These are phyloP conservation scores for Bolinopsis microptera DNA, from an alignment of 37 sponge, comb jelly and placozoan species.

Conservation along the genomic window DNA sequence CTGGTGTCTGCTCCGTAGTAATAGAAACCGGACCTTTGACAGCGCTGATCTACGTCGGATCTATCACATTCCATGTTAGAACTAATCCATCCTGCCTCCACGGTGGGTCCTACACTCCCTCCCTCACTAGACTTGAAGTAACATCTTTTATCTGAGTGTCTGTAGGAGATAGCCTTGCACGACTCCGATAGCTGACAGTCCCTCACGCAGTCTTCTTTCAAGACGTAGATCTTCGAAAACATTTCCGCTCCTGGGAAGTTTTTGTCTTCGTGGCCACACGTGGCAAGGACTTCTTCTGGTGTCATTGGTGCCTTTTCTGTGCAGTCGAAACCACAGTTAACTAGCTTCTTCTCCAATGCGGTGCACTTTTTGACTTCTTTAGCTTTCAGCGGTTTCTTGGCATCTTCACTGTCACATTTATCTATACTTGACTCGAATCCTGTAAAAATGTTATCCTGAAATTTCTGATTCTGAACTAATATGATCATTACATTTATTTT, in stretches of 20 bases:
- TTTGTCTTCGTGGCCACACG: neutral
- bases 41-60: neutral
- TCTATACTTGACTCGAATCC: neutral
- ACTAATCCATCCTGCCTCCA: neutral
- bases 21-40: neutral
- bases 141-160: neutral
- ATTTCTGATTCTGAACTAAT: no score
- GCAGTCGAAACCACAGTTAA: neutral
- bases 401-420: neutral
- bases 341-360: neutral
- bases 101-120: neutral
- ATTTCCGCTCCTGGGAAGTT: neutral
- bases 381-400: neutral
- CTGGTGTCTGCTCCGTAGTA: neutral
- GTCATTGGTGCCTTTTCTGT: neutral
- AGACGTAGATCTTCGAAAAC: neutral
- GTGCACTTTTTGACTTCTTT: neutral
- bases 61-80: neutral
- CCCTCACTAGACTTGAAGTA: neutral
- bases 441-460: no score
- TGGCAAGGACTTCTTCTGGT: neutral
- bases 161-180: slow-evolving; percentile 1
- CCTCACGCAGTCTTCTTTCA: neutral
- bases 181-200: neutral
- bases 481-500: no score